Percentiles rank a stretch among this genome's conserved stretches.
These are phyloP conservation scores for Trachelus stipa DNA, from an alignment of 2,888 invertebrate species.

Conservation along the genomic window DNA sequence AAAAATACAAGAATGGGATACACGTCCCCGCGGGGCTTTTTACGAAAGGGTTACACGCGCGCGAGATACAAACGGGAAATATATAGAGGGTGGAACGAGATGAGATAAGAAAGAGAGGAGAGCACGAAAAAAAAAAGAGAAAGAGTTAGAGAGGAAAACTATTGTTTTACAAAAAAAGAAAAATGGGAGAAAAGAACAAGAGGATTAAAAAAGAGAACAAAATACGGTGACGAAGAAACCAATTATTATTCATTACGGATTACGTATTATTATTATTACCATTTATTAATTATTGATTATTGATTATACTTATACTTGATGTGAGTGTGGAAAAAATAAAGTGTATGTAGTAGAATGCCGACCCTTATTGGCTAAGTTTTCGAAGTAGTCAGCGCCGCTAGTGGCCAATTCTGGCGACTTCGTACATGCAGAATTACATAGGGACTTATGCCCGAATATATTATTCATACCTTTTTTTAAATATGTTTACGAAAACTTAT, in stretches of 20 bases:
- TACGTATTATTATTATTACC: slow-evolving; percentile 42
- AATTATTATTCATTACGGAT: slow-evolving; percentile 39
- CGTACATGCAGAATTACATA: not conserved
- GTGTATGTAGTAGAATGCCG: slow-evolving; percentile 44
- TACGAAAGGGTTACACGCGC: not conserved
- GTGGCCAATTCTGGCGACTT: not conserved
- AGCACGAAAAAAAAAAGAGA: not conserved
- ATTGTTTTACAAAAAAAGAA: slow-evolving; percentile 1
- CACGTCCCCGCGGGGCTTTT: not conserved
- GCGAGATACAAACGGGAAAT: not conserved
- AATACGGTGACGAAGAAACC: slow-evolving; percentile 10
- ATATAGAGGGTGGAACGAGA: not conserved
- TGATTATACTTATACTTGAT: slow-evolving; percentile 44
- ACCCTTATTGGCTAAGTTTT: not conserved
- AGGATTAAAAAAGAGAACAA: slow-evolving; percentile 7
- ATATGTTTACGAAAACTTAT: not conserved
- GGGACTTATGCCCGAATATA: not conserved
- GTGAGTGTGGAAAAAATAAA: slow-evolving; percentile 53
- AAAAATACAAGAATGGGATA: not conserved
- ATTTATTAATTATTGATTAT: slow-evolving; percentile 31
- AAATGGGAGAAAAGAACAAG: not conserved
- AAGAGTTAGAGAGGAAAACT: not conserved
- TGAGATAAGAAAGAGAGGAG: not conserved
- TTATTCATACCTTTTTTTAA: not conserved
- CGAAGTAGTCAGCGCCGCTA: not conserved